phyloP scores from a whole-genome alignment of 1,140 invertebrate species.

The Lamellibrachia luymesi region DNA sequence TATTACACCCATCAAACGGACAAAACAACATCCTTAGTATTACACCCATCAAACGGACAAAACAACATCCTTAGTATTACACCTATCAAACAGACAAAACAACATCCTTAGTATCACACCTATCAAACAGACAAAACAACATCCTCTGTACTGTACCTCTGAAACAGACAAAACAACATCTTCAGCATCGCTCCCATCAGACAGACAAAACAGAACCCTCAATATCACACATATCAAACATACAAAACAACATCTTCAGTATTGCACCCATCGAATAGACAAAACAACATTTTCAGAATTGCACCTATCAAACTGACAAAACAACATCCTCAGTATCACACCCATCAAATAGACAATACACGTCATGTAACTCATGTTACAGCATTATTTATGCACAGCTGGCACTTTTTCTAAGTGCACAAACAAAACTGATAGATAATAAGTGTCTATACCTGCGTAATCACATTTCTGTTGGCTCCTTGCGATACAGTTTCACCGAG shows the following conservation, averaged over 20 bases:
- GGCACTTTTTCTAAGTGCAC: not conserved
- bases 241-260: not conserved
- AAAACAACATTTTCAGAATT: too few species aligned
- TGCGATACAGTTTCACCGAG: too few species aligned
- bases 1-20: too few species aligned
- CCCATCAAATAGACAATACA: slow-evolving; percentile 1
- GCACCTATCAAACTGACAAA: too few species aligned
- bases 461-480: not conserved
- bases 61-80: too few species aligned
- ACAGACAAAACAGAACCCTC: too few species aligned
- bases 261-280: not conserved
- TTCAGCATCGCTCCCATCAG: not conserved
- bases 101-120: too few species aligned
- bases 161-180: not conserved
- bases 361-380: not conserved
- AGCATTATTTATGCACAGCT: not conserved
- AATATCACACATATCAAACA: not conserved
- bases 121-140: too few species aligned
- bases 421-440: not conserved
- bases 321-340: not conserved
- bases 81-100: too few species aligned
- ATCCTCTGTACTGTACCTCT: too few species aligned
- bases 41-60: too few species aligned
- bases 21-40: too few species aligned
- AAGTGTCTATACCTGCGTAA: not conserved